Percentiles rank a stretch among this genome's conserved stretches.
Conservation (phyloP, 1,140 invertebrate species). For the Orchestia grillus region DNA sequence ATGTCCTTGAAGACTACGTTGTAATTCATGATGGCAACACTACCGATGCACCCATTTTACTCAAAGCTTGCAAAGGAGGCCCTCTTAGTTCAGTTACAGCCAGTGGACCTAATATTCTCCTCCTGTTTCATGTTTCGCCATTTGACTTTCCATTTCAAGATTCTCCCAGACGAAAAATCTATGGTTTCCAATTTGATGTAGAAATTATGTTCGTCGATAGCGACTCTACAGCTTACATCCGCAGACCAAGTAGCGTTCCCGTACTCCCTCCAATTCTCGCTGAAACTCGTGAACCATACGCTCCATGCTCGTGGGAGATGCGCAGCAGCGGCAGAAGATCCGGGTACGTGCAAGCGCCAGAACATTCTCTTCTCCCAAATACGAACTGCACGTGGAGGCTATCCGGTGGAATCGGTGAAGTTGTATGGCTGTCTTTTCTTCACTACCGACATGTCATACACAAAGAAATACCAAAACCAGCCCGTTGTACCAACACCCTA, state of each 20-base stretch:
- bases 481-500: slow-evolving; percentile 63
- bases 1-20: slow-evolving; percentile 88
- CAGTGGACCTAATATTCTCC: slow-evolving; percentile 86
- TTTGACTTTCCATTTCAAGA: slow-evolving; percentile 82
- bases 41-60: slow-evolving; percentile 85
- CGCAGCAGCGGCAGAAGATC: slow-evolving; percentile 62
- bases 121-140: slow-evolving; percentile 89
- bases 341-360: slow-evolving; percentile 64
- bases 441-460: slow-evolving; percentile 66
- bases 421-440: slow-evolving; percentile 68
- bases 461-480: slow-evolving; percentile 63
- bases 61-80: slow-evolving; percentile 90
- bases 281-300: slow-evolving; percentile 11
- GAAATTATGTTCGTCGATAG: slow-evolving; percentile 78
- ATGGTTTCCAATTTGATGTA: slow-evolving; percentile 89
- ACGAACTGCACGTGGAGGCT: slow-evolving; percentile 66
- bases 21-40: slow-evolving; percentile 92
- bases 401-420: slow-evolving; percentile 59
- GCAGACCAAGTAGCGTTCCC: slow-evolving; percentile 53
- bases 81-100: slow-evolving; percentile 86
- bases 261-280: slow-evolving; percentile 12
- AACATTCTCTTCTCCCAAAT: slow-evolving; percentile 65
- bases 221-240: slow-evolving; percentile 66
- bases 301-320: slow-evolving; percentile 61
- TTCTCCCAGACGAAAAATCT: slow-evolving; percentile 73